phyloP scores from a whole-genome alignment of 2,888 invertebrate genomes.

The Zygogramma bicolorata region DNA sequence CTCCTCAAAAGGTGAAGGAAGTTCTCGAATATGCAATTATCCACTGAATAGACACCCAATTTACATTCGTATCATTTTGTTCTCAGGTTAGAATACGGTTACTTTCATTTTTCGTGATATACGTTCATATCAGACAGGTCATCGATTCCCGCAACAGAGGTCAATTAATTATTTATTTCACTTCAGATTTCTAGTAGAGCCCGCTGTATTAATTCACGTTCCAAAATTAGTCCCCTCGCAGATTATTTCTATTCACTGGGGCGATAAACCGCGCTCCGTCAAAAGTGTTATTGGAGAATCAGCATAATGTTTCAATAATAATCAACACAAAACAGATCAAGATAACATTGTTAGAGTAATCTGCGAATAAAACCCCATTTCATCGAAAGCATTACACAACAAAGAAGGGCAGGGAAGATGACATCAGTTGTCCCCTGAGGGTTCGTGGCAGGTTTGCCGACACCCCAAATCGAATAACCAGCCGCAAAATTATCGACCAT shows the following conservation, averaged over 20 bases:
- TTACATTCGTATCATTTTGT: not conserved
- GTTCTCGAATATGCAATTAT: no score
- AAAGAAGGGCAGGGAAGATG: conserved; percentile 45
- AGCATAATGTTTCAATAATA: conserved; percentile 54
- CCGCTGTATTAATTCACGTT: conserved; percentile 4
- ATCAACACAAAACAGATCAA: conserved; percentile 52
- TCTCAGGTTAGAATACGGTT: not conserved
- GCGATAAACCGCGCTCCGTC: conserved; percentile 28
- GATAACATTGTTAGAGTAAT: conserved; percentile 52
- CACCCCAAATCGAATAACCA: conserved; percentile 26
- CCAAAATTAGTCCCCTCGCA: conserved; percentile 13
- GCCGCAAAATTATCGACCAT: conserved; percentile 26
- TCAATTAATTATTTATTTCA: not conserved
- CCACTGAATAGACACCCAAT: no score
- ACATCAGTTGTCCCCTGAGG: conserved; percentile 42
- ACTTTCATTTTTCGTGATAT: not conserved
- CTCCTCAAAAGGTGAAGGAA: no score
- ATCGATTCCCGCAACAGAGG: not conserved
- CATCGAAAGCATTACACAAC: conserved; percentile 44
- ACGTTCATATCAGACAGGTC: not conserved
- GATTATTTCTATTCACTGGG: conserved; percentile 12
- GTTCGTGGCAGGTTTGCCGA: conserved; percentile 29
- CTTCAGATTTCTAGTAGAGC: not conserved
- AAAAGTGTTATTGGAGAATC: conserved; percentile 47
- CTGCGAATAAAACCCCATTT: conserved; percentile 43